Evolutionary conservation across 2,888 invertebrate species (phyloP).

Genomic region (Synergus itoensis): DNA sequence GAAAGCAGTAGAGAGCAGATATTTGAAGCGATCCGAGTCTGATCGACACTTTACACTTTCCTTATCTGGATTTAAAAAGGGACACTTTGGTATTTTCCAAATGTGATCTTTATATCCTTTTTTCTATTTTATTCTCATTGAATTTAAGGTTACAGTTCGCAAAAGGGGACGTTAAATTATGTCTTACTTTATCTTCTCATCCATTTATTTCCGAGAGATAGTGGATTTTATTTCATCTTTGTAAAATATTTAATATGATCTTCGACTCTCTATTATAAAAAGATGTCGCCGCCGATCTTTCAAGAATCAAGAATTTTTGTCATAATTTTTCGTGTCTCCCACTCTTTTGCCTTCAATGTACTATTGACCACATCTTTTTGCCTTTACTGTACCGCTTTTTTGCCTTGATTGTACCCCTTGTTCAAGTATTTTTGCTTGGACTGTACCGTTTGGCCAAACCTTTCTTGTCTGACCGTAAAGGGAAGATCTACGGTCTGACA

Average conservation of each 20-base stretch:
- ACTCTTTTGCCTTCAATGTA: no score
- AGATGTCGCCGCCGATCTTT: no score
- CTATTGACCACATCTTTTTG: no score
- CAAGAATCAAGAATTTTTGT: no score
- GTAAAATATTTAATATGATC: not conserved
- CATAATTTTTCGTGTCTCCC: no score
- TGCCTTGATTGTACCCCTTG: no score
- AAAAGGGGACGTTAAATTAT: not conserved
- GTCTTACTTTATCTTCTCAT: not conserved
- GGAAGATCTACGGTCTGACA: no score
- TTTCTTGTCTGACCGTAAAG: no score
- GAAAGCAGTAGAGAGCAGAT: not conserved
- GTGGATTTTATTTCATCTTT: not conserved
- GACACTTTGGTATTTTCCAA: not conserved
- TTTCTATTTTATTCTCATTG: not conserved
- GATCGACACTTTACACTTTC: constrained; percentile 34
- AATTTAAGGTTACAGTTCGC: not conserved
- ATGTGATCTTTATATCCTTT: not conserved
- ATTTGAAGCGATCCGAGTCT: not conserved
- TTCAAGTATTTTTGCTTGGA: no score
- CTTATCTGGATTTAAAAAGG: not conserved
- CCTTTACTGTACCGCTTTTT: no score
- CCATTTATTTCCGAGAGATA: not conserved
- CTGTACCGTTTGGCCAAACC: no score
- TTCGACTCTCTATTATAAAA: not conserved